phyloP scores from a whole-genome alignment of 2,113 vertebrate genomes.

The Hemibagrus wyckioides region DNA sequence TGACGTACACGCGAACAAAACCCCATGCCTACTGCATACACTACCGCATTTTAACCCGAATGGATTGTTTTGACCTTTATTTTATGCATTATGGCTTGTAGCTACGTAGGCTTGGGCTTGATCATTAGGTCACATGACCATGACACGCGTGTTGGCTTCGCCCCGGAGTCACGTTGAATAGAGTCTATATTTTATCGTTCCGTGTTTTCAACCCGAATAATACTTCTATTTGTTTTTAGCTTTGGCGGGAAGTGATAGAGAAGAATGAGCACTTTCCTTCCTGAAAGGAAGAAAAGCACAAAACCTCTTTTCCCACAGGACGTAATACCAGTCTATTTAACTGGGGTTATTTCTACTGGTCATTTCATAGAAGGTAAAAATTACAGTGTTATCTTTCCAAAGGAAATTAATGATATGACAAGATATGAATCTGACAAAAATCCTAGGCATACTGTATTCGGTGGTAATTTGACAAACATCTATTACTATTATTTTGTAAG shows the following conservation, averaged over 20 bases:
- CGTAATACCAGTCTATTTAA: no score
- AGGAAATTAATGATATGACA: background rate
- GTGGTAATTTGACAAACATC: background rate
- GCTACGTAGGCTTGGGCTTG: background rate
- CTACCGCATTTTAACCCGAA: background rate
- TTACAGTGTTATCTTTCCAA: background rate
- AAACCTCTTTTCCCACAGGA: background rate
- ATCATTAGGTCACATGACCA: background rate
- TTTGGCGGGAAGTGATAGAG: background rate
- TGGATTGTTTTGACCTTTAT: background rate
- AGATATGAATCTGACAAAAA: background rate
- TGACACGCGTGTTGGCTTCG: background rate
- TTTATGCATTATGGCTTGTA: background rate
- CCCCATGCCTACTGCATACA: background rate
- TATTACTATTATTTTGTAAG: background rate
- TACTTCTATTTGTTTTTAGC: background rate
- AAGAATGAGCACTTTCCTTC: background rate
- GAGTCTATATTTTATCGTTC: background rate
- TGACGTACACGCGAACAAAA: background rate
- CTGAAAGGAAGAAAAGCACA: background rate
- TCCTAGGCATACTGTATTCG: background rate
- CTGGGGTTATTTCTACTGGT: background rate
- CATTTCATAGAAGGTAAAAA: background rate
- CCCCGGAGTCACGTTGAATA: background rate
- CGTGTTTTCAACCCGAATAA: background rate